Conservation (phyloP, 2,113 vertebrate genomes). For the Sterrhoptilus dennistouni region DNA sequence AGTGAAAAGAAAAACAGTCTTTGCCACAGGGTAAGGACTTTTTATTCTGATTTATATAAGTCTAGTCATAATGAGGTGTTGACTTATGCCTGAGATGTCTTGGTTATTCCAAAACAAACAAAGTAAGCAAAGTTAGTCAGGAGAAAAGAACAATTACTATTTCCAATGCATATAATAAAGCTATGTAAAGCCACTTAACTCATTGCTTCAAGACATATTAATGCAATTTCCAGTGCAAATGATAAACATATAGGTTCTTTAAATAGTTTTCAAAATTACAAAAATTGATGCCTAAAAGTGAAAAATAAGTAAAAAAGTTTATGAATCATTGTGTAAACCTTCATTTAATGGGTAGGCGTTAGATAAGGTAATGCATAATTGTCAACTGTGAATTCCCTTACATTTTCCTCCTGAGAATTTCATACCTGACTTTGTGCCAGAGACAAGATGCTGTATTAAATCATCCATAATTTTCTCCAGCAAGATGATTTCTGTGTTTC, state of each 20-base stretch:
- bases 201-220: not conserved
- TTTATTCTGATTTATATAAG: not conserved
- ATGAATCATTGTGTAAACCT: not conserved
- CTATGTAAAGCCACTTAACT: not conserved
- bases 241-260: not conserved
- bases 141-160: not conserved
- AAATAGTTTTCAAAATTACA: not conserved
- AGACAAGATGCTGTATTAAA: not conserved
- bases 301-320: constrained; percentile 1
- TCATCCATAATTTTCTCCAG: not conserved
- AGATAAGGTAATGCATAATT: not conserved
- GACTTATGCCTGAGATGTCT: not conserved
- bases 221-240: not conserved
- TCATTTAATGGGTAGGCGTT: not conserved
- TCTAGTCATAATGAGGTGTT: not conserved
- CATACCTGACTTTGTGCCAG: not conserved
- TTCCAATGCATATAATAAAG: not conserved
- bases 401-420: not conserved
- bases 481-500: not conserved
- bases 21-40: not conserved
- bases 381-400: not conserved
- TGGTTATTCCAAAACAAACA: not conserved
- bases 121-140: not conserved
- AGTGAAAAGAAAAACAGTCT: not conserved
- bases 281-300: not conserved